A percentile compares a stretch with the other conserved stretches of the same genome.
phyloP scores from a whole-genome alignment of 2,797 vertebrate genomes.

The Lepidocolaptes lacrymiger region DNA sequence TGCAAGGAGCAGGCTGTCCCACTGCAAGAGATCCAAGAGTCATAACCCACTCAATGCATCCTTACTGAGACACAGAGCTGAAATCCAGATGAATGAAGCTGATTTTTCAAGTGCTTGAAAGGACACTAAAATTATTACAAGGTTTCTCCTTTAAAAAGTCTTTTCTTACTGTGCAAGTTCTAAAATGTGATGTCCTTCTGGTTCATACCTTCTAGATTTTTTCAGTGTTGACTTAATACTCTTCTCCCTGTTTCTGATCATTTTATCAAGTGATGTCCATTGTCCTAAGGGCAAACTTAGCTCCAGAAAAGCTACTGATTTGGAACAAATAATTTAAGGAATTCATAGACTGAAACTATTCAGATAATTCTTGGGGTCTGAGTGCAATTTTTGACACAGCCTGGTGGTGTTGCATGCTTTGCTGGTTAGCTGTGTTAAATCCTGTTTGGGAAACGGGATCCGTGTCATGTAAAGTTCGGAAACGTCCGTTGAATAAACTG shows the following conservation, averaged over 20 bases:
- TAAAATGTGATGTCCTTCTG: not conserved
- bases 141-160: not conserved
- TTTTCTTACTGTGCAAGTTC: not conserved
- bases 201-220: not conserved
- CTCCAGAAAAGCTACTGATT: not conserved
- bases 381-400: constrained; percentile 24
- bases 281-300: not conserved
- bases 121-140: constrained; percentile 1
- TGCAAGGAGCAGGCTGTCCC: constrained; percentile 1
- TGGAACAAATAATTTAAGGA: constrained; percentile 2
- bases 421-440: constrained; percentile 26
- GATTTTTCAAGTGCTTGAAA: constrained; percentile 32
- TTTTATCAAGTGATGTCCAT: not conserved
- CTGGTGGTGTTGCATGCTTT: constrained; percentile 38
- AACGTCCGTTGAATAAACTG: not conserved
- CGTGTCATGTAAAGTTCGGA: not conserved
- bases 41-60: not conserved
- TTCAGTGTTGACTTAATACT: not conserved
- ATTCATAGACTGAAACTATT: not conserved
- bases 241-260: not conserved
- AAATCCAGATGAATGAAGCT: not conserved
- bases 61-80: not conserved
- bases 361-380: not conserved
- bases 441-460: not conserved
- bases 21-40: not conserved